A percentile compares a stretch with the other conserved stretches of the same genome.
These are phyloP conservation scores for Centropus bengalensis DNA, from an alignment of 2,113 vertebrate species.

Conservation along the genomic window DNA sequence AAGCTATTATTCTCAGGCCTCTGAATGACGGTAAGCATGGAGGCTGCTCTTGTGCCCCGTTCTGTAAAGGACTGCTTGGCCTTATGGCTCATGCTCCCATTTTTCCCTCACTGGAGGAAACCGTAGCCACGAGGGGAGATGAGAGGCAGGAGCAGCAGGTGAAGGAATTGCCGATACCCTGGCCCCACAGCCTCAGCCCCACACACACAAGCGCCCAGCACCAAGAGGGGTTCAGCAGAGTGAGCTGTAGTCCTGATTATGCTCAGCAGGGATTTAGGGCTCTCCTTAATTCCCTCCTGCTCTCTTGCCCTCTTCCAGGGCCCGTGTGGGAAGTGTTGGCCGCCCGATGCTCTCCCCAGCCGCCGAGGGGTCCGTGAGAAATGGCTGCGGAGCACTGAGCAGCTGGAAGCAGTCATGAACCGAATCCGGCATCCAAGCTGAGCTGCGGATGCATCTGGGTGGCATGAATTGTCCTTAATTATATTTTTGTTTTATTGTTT, in stretches of 20 bases:
- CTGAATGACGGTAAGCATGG: not conserved
- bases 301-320: not conserved
- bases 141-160: fast-evolving
- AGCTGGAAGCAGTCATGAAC: conserved; percentile 40
- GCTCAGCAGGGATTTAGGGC: not conserved
- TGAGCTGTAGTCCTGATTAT: fast-evolving
- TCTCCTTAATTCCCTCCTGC: not conserved
- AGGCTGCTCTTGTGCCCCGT: not conserved
- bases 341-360: not conserved
- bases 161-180: not conserved
- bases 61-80: not conserved
- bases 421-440: not conserved
- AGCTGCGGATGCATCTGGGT: conserved; percentile 22
- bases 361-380: not conserved
- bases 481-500: conserved; percentile 61
- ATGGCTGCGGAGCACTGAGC: not conserved
- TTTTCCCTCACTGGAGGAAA: not conserved
- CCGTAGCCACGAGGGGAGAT: fast-evolving
- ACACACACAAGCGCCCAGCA: not conserved
- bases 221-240: not conserved
- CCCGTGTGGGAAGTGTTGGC: fast-evolving
- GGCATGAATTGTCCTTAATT: conserved; percentile 52
- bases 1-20: not conserved
- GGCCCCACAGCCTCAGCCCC: not conserved
- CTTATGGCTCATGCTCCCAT: not conserved